Evolutionary conservation across 2,113 vertebrate genomes (phyloP).

Genomic region (Pterophyllum scalare): DNA sequence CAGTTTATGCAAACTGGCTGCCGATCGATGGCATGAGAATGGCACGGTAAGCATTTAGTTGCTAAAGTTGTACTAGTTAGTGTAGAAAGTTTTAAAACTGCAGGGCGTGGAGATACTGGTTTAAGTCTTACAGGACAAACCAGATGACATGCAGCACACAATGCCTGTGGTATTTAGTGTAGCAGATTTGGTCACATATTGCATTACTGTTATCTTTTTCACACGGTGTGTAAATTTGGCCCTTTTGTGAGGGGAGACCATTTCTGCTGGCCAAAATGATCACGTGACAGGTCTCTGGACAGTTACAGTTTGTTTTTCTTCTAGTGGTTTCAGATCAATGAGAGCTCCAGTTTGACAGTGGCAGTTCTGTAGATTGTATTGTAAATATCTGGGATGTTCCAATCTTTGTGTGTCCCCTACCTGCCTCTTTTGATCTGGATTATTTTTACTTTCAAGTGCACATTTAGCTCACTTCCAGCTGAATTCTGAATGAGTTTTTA

Average conservation of each 20-base stretch:
- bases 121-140: conserved; percentile 70
- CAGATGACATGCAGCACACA: conserved; percentile 41
- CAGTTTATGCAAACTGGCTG: neutral
- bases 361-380: neutral
- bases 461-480: neutral
- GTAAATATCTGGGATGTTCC: neutral
- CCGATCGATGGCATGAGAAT: neutral
- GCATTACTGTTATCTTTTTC: neutral
- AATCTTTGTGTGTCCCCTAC: neutral
- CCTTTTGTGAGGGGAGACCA: neutral
- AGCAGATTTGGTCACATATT: neutral
- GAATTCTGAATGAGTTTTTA: neutral
- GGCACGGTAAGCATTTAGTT: neutral
- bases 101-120: conserved; percentile 67
- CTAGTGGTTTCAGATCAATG: neutral
- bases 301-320: neutral
- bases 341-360: neutral
- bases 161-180: conserved; percentile 36
- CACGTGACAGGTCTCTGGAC: neutral
- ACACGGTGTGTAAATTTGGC: neutral
- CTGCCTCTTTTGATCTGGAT: neutral
- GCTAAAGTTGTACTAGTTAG: neutral
- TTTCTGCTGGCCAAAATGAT: neutral
- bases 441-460: neutral
- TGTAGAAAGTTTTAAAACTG: conserved; percentile 11